Conservation (phyloP, 2,797 vertebrate genomes). For the Helarctos malayanus region DNA sequence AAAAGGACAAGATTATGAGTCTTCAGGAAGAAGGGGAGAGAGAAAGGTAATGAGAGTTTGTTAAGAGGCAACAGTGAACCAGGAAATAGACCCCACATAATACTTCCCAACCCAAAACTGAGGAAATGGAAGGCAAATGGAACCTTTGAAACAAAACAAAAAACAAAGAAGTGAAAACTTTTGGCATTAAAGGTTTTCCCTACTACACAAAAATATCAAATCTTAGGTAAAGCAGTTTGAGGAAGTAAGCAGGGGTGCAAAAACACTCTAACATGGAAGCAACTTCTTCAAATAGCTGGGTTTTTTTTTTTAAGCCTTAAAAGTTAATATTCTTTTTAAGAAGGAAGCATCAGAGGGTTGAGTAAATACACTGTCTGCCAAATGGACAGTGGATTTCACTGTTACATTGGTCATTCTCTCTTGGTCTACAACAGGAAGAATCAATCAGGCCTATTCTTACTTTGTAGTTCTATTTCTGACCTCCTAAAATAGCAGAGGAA, state of each 20-base stretch:
- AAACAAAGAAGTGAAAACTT: not conserved
- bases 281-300: not conserved
- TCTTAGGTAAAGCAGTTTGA: not conserved
- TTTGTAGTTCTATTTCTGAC: not conserved
- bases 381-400: not conserved
- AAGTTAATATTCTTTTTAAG: constrained; percentile 36
- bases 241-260: not conserved
- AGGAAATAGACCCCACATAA: not conserved
- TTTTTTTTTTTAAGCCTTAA: not conserved
- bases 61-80: not conserved
- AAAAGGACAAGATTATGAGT: not conserved
- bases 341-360: constrained; percentile 45
- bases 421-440: not conserved
- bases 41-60: not conserved
- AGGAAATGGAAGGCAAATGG: not conserved
- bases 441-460: not conserved
- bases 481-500: not conserved
- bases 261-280: not conserved
- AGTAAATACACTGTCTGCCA: constrained; percentile 59
- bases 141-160: not conserved
- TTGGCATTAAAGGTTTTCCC: not conserved
- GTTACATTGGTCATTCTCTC: not conserved
- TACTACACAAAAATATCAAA: not conserved
- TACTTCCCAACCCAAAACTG: not conserved
- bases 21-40: not conserved